Base-by-base conservation (phyloP, 2,888 invertebrate genomes). In the Parnassius smintheus region DNA sequence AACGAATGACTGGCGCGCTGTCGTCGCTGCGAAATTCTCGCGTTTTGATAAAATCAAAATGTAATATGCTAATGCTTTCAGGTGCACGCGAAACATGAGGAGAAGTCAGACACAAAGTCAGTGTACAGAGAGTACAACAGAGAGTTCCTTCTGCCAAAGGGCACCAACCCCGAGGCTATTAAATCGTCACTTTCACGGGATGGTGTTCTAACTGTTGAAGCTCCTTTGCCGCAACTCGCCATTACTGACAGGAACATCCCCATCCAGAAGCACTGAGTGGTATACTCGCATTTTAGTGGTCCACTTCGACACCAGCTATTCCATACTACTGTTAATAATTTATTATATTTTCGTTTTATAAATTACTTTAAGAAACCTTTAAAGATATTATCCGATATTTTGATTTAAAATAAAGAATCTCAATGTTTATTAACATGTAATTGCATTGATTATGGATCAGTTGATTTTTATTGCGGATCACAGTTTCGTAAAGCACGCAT, bases 21-120 rank as follows among this genome's bases (percentile, higher is more conserved):
- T 49, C 49, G 13, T 44, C 54, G 54, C 42, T 44, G 53, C 46
- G 41, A 44, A 53, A 50, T 48, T 56, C 18, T 54, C 56, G 41
- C 51, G 75, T 70, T 68, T 66, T 65, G 66, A 58, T 60, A 68
- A 54, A 67, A 70, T 69, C 73, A 71, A 71, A 68, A 61, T 13
- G 13, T 46, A 48, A 65, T 65, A 65, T 66, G 60, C 51, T 69
- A 60, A 75, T 66, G 66, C 73, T 92, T 93, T 58, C 91, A 98
- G 98, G 98, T 98, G 58, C 98, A 98, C 83, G 99, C 99, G 67
- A 98, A 98, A 90, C 99, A 99, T 91, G 98, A 99, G 89, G 99
- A 99, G 92, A 98, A 98, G 91, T 95, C 97, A 59, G 98, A 98
- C 89, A 97, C 97, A 81, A 98, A 98, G 92, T 97, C 98, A 52